Evolutionary conservation across 2,113 vertebrate genomes (phyloP).

Genomic region (Trogon melanurus): DNA sequence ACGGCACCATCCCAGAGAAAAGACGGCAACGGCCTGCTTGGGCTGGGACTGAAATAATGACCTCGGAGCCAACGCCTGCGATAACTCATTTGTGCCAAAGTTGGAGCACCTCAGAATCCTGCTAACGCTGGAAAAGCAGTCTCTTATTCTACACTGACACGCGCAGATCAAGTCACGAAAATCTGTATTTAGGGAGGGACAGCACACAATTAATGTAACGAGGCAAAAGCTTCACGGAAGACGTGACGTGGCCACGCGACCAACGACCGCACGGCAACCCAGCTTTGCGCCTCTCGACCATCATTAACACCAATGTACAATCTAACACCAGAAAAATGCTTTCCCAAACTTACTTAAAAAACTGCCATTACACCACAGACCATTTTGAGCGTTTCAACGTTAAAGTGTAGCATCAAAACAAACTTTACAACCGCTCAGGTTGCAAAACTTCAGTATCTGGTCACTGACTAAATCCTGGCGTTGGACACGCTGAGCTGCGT

Average conservation of each 20-base stretch:
- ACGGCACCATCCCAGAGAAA: not conserved
- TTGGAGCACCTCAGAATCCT: not conserved
- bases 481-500: not conserved
- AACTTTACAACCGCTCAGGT: not conserved
- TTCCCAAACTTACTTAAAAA: not conserved
- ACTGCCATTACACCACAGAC: not conserved
- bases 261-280: not conserved
- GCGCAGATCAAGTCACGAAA: not conserved
- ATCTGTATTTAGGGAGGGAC: not conserved
- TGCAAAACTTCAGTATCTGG: not conserved
- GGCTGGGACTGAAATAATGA: not conserved
- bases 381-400: not conserved
- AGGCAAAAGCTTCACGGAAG: not conserved
- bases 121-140: not conserved
- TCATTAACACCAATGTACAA: not conserved
- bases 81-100: not conserved
- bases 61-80: not conserved
- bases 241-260: not conserved
- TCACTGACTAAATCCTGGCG: not conserved
- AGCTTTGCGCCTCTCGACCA: not conserved
- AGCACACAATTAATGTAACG: not conserved
- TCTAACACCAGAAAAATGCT: not conserved
- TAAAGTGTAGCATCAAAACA: not conserved
- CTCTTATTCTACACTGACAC: not conserved
- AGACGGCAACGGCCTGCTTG: not conserved